Evolutionary conservation across 2,113 vertebrate genomes (phyloP).

Genomic region (Piprites chloris): DNA sequence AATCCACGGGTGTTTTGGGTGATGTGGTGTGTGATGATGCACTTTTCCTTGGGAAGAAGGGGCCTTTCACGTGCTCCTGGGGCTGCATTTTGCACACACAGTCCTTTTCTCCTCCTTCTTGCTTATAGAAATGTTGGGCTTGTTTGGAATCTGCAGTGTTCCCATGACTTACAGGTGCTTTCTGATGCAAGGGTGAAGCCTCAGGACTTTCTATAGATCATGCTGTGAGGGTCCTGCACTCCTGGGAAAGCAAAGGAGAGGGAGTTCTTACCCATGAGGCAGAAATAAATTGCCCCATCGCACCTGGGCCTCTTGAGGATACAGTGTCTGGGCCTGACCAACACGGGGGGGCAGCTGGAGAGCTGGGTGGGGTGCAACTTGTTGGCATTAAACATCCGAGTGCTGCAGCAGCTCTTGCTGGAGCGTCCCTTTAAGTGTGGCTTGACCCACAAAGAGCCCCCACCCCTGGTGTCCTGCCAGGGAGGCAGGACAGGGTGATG

Average conservation of each 20-base stretch:
- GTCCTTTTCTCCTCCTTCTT: background rate
- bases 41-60: background rate
- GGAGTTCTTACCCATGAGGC: background rate
- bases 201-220: background rate
- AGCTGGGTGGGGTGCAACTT: rapidly evolving
- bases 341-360: rapidly evolving
- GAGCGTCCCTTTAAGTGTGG: background rate
- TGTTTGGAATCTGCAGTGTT: background rate
- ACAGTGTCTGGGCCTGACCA: rapidly evolving
- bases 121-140: rapidly evolving
- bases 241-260: background rate
- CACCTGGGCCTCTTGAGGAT: background rate
- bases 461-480: background rate
- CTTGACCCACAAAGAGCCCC: background rate
- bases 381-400: background rate
- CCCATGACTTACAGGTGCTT: background rate
- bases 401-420: background rate
- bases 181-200: background rate
- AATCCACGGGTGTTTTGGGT: too few relatives aligned
- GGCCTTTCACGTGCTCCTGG: rapidly evolving
- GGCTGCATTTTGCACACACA: background rate
- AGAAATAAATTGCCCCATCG: background rate
- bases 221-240: rapidly evolving
- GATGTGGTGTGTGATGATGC: background rate
- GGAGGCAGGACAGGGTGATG: background rate